Conservation (phyloP, 2,888 invertebrate species). For the Cremastobaeus sp. region DNA sequence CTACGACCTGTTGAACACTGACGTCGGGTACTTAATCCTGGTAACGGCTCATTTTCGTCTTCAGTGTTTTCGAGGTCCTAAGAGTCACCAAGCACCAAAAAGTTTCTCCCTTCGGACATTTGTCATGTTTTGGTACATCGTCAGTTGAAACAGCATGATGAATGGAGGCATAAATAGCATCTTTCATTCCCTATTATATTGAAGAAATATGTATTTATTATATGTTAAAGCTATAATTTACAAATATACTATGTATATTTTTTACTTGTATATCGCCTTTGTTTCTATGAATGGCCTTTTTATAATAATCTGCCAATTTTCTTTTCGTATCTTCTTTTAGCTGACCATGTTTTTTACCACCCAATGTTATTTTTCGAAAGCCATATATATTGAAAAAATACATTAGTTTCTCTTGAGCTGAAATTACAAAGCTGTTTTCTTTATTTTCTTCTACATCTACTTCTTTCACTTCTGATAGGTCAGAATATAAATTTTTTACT, state of each 20-base stretch:
- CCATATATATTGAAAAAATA: no score
- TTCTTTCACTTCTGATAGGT: no score
- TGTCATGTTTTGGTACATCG: neutral
- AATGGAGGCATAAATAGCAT: constrained; percentile 1
- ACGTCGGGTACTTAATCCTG: no score
- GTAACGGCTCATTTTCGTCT: no score
- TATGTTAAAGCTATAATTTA: neutral
- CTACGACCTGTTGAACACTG: no score
- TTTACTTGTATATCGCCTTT: neutral
- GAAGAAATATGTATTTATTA: neutral
- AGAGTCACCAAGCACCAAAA: constrained; percentile 45
- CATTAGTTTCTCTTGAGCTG: no score
- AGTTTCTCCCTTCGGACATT: neutral
- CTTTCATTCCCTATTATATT: constrained; percentile 1
- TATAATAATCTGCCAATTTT: neutral
- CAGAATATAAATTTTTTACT: no score
- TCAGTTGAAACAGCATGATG: neutral
- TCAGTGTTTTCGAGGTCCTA: no score
- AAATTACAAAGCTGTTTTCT: no score
- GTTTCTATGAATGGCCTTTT: neutral
- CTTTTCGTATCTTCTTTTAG: neutral
- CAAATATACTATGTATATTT: neutral
- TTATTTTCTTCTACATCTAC: no score
- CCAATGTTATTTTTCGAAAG: neutral
- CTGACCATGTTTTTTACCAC: neutral